Base-by-base conservation (phyloP, 2,113 vertebrate species). In the Ammodytes dubius region DNA sequence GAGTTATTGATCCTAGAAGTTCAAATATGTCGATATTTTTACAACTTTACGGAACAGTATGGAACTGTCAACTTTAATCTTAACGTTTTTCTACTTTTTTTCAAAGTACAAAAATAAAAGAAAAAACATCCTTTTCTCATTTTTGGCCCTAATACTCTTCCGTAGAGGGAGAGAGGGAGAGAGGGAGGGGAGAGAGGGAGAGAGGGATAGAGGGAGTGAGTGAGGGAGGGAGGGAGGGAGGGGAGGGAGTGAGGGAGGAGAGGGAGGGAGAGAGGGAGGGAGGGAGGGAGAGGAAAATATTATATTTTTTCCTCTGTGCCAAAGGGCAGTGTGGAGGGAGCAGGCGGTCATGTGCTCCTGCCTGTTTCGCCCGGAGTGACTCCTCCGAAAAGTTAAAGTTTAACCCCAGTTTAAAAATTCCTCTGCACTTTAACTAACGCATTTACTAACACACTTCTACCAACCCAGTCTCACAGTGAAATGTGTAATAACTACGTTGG, bases 281-380 rank as follows among this genome's bases (percentile, higher is more conserved):
- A 43, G 2, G n/a, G 27, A 7, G 14, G 14, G 47, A 3, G n/a
- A 5, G 56, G 59, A 6, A 39, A 27, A 40, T 70, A 82, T 54
- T 69, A 79, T 61, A 60, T 49, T 49, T 50, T 87, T 50, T 73
- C 82, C 76, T 93, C 52, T 79, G 82, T 91, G 92, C 75, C 89
- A 94, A 94, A 95, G 92, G 92, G 83, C 89, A 84, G 37, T 93
- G 87, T 93, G 91, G 74, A 89, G 88, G 77, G 76, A 90, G 82
- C 74, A 84, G 52, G 74, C 66, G 85, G 84, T 93, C 90, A 91
- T 91, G 90, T 87, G 92, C 76, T 90, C 45, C 7, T 17, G 70
- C 86, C 37, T 27, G 53, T 71, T 27, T 86, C 77, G 75, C 60
- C 58, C 59, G 74, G 70, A 88, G 86, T 86, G 80, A 79, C 76